Evolutionary conservation across 92 coral and sea anemone genomes (phyloP).

Genomic region (Porites evermanni): DNA sequence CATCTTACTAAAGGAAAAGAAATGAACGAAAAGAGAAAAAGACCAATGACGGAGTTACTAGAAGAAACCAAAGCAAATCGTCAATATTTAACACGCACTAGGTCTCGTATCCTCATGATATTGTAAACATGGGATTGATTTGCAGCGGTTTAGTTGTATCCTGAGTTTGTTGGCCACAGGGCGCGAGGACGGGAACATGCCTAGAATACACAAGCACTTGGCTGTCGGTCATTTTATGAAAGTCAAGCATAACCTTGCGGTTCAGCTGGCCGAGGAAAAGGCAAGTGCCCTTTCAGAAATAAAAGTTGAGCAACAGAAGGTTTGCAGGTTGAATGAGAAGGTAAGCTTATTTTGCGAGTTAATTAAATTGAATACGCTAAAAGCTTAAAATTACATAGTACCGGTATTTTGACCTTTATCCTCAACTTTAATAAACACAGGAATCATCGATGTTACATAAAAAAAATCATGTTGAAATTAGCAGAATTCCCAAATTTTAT

Average conservation of each 20-base stretch:
- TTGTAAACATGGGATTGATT: constrained; percentile 15
- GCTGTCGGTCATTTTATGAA: constrained; percentile 47
- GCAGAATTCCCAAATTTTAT: constrained; percentile 7
- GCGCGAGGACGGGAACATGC: neutral
- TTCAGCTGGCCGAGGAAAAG: constrained; percentile 27
- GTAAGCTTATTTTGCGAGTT: neutral
- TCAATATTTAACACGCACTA: constrained; percentile 2
- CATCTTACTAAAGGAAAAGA: no score
- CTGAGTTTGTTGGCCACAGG: neutral
- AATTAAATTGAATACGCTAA: neutral
- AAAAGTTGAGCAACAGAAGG: constrained; percentile 36
- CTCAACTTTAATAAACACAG: neutral
- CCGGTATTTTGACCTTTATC: neutral
- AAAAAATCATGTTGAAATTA: neutral
- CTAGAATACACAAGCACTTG: constrained; percentile 33
- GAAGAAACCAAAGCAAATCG: neutral
- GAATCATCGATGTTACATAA: neutral
- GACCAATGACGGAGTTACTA: no score
- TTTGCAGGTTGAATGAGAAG: constrained; percentile 45
- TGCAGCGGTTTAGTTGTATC: constrained; percentile 3
- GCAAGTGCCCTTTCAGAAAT: constrained; percentile 29
- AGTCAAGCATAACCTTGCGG: constrained; percentile 12
- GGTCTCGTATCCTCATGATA: constrained; percentile 15
- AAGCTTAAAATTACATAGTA: neutral
- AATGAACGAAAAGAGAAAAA: no score